Evolutionary conservation across 1,140 invertebrate genomes (phyloP).

Genomic region (Drosophila santomea): DNA sequence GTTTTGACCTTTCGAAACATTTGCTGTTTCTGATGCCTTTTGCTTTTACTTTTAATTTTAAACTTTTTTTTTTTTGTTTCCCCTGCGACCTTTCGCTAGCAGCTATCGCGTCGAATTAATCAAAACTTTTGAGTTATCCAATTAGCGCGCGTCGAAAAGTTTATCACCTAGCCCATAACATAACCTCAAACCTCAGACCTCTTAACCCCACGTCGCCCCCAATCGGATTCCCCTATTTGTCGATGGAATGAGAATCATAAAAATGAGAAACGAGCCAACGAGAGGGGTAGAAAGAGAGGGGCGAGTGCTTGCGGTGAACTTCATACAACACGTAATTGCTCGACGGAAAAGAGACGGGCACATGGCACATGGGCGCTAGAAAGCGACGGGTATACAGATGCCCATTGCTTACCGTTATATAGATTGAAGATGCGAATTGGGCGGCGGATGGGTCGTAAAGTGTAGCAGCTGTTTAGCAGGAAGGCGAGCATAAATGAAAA

Average conservation of each 20-base stretch:
- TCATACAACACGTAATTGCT: slow-evolving; percentile 42
- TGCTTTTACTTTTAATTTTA: slow-evolving; percentile 1
- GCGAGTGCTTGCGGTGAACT: slow-evolving; percentile 38
- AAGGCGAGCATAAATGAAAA: slow-evolving; percentile 75
- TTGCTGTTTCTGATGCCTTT: background rate
- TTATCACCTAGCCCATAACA: slow-evolving; percentile 46
- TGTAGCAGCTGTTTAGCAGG: slow-evolving; percentile 75
- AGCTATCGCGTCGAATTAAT: slow-evolving; percentile 42
- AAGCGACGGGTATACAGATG: slow-evolving; percentile 6
- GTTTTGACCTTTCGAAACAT: background rate
- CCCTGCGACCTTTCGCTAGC: slow-evolving; percentile 32
- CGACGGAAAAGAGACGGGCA: slow-evolving; percentile 4
- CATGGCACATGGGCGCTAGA: background rate
- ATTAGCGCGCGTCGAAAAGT: slow-evolving; percentile 47
- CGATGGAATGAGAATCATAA: slow-evolving; percentile 41
- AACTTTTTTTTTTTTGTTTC: slow-evolving; percentile 1
- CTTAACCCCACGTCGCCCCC: slow-evolving; percentile 4
- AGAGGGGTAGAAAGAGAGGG: background rate
- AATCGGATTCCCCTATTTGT: slow-evolving; percentile 25
- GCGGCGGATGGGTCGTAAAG: slow-evolving; percentile 39
- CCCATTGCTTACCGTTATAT: slow-evolving; percentile 50
- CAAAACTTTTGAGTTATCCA: slow-evolving; percentile 54
- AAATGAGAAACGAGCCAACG: slow-evolving; percentile 18
- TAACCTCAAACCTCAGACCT: slow-evolving; percentile 32
- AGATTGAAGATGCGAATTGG: slow-evolving; percentile 55